Base-by-base conservation (phyloP, 1,140 invertebrate genomes). In the Nomia melanderi region DNA sequence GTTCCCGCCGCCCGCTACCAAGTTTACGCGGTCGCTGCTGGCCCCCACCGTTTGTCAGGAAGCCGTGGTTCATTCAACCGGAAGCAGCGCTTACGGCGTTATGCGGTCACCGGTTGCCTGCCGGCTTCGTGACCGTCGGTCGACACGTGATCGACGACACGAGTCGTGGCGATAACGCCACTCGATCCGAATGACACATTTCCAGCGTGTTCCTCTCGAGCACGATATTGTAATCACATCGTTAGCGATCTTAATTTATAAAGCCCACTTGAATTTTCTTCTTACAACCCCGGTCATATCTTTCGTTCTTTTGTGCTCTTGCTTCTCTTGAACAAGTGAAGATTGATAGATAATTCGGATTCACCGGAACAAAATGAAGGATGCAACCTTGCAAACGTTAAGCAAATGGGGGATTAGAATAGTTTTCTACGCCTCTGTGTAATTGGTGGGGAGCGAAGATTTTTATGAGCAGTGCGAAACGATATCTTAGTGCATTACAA, bases 21-120 rank as follows among this genome's bases (percentile, higher is more conserved):
- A 20, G 74, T 47, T 67, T 73, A 33, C 47, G 33, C 20, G 33
- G 17, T 56, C 39, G 14, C 25, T 14, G 25, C 36, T 11, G 5
- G n/a, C 5, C 47, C 7, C 7, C 17, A 27, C 20, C 11, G 33
- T 44, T 57, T 66, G 67, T 81, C 87, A 85, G 86, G 84, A 88
- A 88, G 82, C 65, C 66, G 36, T 41, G 82, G 86, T 87, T 87
- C 88, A 85, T 89, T 89, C 87, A 88, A 88, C 88, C 88, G 88
- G 89, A 90, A 90, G 87, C 81, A 62, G 79, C 66, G 82, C 85
- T 89, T 84, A 86, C 74, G 77, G 81, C 78, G 80, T 83, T 83
- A 85, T 83, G 83, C 79, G 81, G 83, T 77, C 81, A 86, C 69
- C 82, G 83, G 84, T 83, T 77, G 83, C 53, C 75, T 76, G 83